These are phyloP conservation scores for Stramonita haemastoma DNA, from an alignment of 2,888 invertebrate genomes.

Conservation along the genomic window DNA sequence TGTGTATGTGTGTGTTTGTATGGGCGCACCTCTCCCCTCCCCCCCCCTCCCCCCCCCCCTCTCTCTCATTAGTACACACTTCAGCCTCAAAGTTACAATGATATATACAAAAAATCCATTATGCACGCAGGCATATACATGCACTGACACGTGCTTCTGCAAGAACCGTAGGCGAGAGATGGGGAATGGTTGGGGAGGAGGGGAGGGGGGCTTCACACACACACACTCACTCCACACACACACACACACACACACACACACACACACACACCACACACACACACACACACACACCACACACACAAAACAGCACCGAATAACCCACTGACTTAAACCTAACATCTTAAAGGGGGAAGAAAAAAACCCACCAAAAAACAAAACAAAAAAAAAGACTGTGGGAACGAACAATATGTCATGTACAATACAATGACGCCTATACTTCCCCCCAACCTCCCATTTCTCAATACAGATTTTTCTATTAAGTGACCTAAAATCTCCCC, in stretches of 20 bases:
- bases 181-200: too few species aligned
- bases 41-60: background rate
- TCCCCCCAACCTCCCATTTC: background rate
- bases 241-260: background rate
- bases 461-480: conserved; percentile 25
- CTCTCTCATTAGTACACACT: background rate
- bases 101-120: background rate
- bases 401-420: conserved; percentile 1
- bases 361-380: background rate
- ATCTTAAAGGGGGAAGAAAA: background rate
- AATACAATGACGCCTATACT: background rate
- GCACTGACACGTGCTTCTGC: background rate
- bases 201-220: background rate
- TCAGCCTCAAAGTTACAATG: background rate
- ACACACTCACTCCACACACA: background rate
- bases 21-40: background rate
- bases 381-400: background rate
- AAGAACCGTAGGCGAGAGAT: too few species aligned
- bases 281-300: background rate
- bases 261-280: background rate
- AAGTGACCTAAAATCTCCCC: conserved; percentile 20
- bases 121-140: background rate
- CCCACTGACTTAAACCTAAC: too few species aligned
- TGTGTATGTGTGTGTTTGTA: background rate
- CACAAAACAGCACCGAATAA: background rate